Conservation (phyloP, 1,140 invertebrate species). For the Drosophila ambigua region DNA sequence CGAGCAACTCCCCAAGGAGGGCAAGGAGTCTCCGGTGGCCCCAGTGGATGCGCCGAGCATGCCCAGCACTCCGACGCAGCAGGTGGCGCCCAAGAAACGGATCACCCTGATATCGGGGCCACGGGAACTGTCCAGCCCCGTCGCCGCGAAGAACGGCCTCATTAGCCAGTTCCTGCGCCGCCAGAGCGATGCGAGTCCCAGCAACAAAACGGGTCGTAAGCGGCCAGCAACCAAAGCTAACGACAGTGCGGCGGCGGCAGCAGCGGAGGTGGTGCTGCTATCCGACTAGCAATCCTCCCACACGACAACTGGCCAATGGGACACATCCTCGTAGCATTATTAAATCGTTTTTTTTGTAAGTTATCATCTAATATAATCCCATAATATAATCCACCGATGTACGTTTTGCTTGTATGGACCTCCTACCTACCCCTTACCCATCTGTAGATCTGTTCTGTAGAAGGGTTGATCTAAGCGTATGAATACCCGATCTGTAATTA, state of each 20-base stretch:
- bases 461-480: neutral
- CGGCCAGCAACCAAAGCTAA: too few species aligned
- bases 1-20: neutral
- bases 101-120: slow-evolving; percentile 79
- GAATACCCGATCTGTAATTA: neutral
- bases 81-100: slow-evolving; percentile 81
- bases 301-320: neutral
- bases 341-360: slow-evolving; percentile 29
- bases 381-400: slow-evolving; percentile 8
- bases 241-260: too few species aligned
- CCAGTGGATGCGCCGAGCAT: neutral
- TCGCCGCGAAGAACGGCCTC: slow-evolving; percentile 78
- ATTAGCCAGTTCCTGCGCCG: slow-evolving; percentile 87
- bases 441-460: neutral
- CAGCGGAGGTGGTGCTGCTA: slow-evolving; percentile 54
- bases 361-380: slow-evolving; percentile 21
- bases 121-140: slow-evolving; percentile 67
- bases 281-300: slow-evolving; percentile 44
- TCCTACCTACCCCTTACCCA: neutral
- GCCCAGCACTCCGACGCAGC: slow-evolving; percentile 22
- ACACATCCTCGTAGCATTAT: slow-evolving; percentile 5
- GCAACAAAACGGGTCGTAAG: neutral
- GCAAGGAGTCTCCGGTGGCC: neutral
- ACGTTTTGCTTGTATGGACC: slow-evolving; percentile 14
- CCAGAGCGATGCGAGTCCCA: slow-evolving; percentile 26